Percentiles rank a stretch among this genome's conserved stretches.
Conservation (phyloP, 2,888 invertebrate genomes). For the Calliopum simillimum region DNA sequence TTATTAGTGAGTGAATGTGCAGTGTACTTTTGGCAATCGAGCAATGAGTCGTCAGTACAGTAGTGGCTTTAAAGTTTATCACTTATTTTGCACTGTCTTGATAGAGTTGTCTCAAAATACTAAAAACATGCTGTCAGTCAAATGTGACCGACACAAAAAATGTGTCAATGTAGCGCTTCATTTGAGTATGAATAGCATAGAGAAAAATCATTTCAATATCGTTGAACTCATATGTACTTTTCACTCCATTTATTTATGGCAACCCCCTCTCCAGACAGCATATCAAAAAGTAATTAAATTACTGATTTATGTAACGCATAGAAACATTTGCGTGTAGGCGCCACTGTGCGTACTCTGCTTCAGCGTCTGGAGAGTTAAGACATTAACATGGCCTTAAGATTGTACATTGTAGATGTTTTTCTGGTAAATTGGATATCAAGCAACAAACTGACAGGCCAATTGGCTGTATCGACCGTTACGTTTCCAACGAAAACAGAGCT, state of each 20-base stretch:
- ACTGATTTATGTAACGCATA: not conserved
- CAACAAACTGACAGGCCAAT: not conserved
- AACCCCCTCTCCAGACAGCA: too few species aligned
- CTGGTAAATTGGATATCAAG: conserved; percentile 16
- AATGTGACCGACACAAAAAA: too few species aligned
- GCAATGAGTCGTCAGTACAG: not conserved
- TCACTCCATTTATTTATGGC: too few species aligned
- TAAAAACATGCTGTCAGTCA: too few species aligned
- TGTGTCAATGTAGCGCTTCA: too few species aligned
- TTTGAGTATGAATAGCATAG: too few species aligned
- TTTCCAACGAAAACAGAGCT: too few species aligned
- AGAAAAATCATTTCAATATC: too few species aligned
- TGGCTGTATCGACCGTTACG: not conserved
- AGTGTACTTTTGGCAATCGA: not conserved
- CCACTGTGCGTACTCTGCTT: not conserved
- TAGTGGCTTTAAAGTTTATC: not conserved
- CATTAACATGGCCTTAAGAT: not conserved
- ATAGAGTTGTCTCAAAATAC: too few species aligned
- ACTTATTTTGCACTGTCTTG: too few species aligned
- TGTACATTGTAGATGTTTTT: not conserved
- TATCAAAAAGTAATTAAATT: not conserved
- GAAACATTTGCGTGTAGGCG: too few species aligned
- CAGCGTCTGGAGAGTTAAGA: not conserved
- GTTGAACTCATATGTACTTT: too few species aligned
- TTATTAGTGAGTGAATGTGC: conserved; percentile 26